A percentile compares a stretch with the other conserved stretches of the same genome.
phyloP scores from a whole-genome alignment of 2,797 vertebrate species.

The Loris lydekkerianus region DNA sequence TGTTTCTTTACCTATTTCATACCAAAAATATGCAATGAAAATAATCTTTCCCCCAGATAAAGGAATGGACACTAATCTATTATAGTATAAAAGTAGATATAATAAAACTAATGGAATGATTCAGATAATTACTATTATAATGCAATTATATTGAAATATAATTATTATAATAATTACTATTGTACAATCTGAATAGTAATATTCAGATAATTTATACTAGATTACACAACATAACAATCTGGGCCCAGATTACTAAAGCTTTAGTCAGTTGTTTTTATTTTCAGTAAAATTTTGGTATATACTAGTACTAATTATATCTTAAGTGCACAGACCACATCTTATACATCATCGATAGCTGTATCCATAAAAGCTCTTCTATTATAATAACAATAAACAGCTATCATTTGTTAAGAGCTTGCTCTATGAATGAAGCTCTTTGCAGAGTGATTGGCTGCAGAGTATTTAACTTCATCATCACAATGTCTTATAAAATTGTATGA shows the following conservation, averaged over 20 bases:
- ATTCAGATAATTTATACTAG: background rate
- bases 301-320: background rate
- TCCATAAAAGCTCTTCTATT: background rate
- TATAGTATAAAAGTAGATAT: background rate
- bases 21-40: background rate
- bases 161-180: no score
- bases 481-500: background rate
- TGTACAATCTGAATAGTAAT: no score
- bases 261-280: background rate
- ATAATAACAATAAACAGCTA: fast-evolving
- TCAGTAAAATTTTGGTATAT: background rate
- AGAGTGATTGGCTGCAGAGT: background rate
- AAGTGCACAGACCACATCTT: background rate
- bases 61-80: background rate
- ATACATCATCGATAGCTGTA: background rate
- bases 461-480: background rate
- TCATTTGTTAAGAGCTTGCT: no score
- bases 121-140: background rate
- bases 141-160: no score
- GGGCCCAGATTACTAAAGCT: background rate
- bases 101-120: background rate
- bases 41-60: background rate
- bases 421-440: background rate
- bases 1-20: conserved; percentile 28
- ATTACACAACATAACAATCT: background rate